Percentiles rank a stretch among this genome's conserved stretches.
Evolutionary conservation across 2,888 invertebrate species (phyloP).

Genomic region (Peribatodes rhomboidaria): DNA sequence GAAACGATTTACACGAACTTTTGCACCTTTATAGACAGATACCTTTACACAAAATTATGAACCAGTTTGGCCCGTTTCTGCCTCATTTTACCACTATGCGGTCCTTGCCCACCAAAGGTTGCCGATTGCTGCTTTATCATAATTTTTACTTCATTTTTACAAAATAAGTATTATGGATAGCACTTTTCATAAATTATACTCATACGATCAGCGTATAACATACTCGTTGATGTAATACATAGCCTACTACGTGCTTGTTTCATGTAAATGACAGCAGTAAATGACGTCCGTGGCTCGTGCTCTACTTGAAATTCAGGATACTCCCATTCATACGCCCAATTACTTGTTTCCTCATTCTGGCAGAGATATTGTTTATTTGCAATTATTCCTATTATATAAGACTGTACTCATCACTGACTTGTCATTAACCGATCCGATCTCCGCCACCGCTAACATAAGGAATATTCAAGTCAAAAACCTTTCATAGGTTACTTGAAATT

Average conservation of each 20-base stretch:
- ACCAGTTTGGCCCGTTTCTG: too few relatives aligned
- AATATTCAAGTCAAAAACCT: conserved; percentile 12
- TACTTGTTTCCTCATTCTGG: conserved; percentile 4
- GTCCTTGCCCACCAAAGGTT: too few relatives aligned
- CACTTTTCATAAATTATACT: not conserved
- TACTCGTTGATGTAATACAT: too few relatives aligned
- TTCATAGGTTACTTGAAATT: conserved; percentile 11
- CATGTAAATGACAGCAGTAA: not conserved
- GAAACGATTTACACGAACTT: too few relatives aligned
- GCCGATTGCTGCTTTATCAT: too few relatives aligned
- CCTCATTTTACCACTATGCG: too few relatives aligned
- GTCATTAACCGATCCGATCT: conserved; percentile 20
- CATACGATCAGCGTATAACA: too few relatives aligned
- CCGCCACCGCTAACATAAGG: not conserved
- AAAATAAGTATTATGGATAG: not conserved
- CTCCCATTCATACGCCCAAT: not conserved
- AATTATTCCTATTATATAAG: conserved; percentile 32
- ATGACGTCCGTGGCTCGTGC: conserved; percentile 1
- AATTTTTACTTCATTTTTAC: not conserved
- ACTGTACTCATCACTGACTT: conserved; percentile 6
- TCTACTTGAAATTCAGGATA: not conserved
- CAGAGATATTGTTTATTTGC: conserved; percentile 9
- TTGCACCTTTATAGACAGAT: too few relatives aligned
- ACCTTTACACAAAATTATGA: too few relatives aligned
- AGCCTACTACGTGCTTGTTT: not conserved